Conservation (phyloP, 2,888 invertebrate species). For the Caenorhabditis zanzibari region DNA sequence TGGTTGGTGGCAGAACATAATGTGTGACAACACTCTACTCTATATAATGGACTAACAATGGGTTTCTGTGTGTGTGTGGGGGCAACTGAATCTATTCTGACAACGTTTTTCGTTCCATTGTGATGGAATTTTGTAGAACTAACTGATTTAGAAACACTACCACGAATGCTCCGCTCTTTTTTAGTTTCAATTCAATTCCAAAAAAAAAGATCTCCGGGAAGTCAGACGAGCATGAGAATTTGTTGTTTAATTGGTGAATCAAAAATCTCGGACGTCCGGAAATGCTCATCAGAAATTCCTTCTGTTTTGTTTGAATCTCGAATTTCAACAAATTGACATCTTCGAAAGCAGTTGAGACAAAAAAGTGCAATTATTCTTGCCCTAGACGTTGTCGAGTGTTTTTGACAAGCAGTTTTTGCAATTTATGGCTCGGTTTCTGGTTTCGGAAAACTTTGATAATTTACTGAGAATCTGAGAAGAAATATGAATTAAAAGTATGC, state of each 20-base stretch:
- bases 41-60: conserved; percentile 39
- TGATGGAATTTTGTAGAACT: not conserved
- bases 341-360: not conserved
- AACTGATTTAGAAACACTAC: conserved; percentile 44
- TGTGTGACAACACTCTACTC: conserved; percentile 34
- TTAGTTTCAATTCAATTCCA: conserved; percentile 36
- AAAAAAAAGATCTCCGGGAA: not conserved
- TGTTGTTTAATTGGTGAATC: conserved; percentile 25
- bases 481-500: not conserved
- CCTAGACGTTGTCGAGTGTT: conserved; percentile 12
- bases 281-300: conserved; percentile 37
- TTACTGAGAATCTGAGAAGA: not conserved
- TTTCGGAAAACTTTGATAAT: not conserved
- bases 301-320: conserved; percentile 18
- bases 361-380: conserved; percentile 21
- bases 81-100: conserved; percentile 34
- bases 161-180: not conserved
- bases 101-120: conserved; percentile 30
- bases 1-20: conserved; percentile 29
- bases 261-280: conserved; percentile 48
- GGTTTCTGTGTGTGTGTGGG: conserved; percentile 12
- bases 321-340: conserved; percentile 51
- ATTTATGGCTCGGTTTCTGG: conserved; percentile 2
- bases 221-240: conserved; percentile 50
- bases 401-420: conserved; percentile 7